phyloP scores from a whole-genome alignment of 2,888 invertebrate genomes.

The Dicyrtoma fusca region DNA sequence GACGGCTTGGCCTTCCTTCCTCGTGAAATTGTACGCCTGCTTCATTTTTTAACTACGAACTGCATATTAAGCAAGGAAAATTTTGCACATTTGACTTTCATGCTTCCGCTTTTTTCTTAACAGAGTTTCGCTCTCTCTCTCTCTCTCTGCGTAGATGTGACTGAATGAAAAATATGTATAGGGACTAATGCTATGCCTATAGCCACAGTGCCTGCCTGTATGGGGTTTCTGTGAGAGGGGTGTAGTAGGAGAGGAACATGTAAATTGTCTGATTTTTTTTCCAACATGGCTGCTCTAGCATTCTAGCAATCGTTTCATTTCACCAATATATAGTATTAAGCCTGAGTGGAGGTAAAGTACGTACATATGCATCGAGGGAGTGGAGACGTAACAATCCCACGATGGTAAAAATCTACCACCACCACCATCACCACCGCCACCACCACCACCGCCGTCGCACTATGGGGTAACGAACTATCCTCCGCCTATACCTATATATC shows the following conservation, averaged over 20 bases:
- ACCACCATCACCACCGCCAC: background rate
- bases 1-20: slow-evolving; percentile 39
- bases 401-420: background rate
- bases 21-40: slow-evolving; percentile 36
- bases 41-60: slow-evolving; percentile 41
- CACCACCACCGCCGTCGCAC: slow-evolving; percentile 5
- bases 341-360: too few relatives aligned
- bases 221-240: too few relatives aligned
- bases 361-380: too few relatives aligned
- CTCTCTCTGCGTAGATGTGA: slow-evolving; percentile 8
- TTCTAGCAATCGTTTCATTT: too few relatives aligned
- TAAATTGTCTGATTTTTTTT: too few relatives aligned
- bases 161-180: background rate
- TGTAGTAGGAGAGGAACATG: too few relatives aligned
- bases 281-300: too few relatives aligned
- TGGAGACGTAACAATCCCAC: too few relatives aligned
- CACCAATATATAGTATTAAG: too few relatives aligned
- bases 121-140: slow-evolving; percentile 11
- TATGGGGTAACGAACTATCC: slow-evolving; percentile 7
- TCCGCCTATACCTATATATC: background rate
- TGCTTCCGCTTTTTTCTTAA: slow-evolving; percentile 44
- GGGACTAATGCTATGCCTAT: background rate
- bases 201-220: too few relatives aligned
- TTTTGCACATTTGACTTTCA: slow-evolving; percentile 53
- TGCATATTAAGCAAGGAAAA: slow-evolving; percentile 47